Conservation (phyloP, 2,113 vertebrate species). For the Charina bottae region DNA sequence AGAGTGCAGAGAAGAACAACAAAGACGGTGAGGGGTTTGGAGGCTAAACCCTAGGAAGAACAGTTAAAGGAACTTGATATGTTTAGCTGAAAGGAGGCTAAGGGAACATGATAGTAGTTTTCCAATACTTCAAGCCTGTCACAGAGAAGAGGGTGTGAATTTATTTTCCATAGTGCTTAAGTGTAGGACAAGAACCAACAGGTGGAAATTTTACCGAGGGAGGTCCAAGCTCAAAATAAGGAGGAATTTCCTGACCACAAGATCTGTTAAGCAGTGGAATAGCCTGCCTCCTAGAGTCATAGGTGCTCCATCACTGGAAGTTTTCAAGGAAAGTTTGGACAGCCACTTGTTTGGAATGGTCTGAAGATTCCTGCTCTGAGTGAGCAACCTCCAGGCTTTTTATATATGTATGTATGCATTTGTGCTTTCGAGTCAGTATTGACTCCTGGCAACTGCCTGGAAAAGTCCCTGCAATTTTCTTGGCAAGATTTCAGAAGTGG, state of each 20-base stretch:
- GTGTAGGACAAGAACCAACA: neutral
- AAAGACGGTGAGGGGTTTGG: neutral
- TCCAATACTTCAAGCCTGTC: neutral
- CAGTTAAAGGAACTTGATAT: neutral
- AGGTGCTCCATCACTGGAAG: neutral
- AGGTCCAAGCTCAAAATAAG: neutral
- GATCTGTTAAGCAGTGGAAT: neutral
- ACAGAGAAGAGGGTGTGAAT: neutral
- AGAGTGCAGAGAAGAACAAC: neutral
- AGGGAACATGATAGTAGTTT: neutral
- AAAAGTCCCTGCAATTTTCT: too few species aligned
- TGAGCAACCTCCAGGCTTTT: too few species aligned
- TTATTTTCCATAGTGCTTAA: neutral
- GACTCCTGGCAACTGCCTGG: too few species aligned
- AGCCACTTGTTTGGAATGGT: neutral
- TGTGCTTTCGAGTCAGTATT: too few species aligned
- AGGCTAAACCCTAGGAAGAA: neutral
- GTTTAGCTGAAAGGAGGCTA: neutral
- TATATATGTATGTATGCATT: too few species aligned
- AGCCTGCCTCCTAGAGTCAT: neutral
- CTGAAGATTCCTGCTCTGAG: neutral
- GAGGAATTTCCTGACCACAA: neutral
- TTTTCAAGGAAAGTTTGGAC: too few species aligned
- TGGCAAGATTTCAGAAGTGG: too few species aligned
- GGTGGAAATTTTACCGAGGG: neutral